Evolutionary conservation across 2,797 vertebrate species (phyloP).

Genomic region (Cyprinodon diabolis): DNA sequence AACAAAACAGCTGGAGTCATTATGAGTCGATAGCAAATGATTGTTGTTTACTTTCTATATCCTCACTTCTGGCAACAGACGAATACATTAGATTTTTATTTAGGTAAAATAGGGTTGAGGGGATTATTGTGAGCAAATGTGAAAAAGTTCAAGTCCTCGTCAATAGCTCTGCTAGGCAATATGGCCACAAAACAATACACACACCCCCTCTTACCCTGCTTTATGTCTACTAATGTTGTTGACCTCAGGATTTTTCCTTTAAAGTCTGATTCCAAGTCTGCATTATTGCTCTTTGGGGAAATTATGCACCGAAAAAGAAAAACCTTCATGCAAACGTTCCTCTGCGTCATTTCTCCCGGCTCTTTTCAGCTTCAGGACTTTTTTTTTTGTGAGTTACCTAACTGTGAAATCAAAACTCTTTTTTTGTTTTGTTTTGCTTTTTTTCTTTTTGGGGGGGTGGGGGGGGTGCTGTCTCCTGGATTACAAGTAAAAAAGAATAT

Average conservation of each 20-base stretch:
- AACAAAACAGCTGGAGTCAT: no score
- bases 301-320: slow-evolving; percentile 25
- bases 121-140: background rate
- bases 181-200: slow-evolving; percentile 60
- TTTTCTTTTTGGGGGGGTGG: no score
- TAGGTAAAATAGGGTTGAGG: background rate
- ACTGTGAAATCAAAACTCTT: slow-evolving; percentile 12
- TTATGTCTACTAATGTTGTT: slow-evolving; percentile 34
- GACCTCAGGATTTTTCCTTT: slow-evolving; percentile 51
- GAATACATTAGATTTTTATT: background rate
- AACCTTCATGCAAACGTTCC: slow-evolving; percentile 29
- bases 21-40: no score
- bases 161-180: background rate
- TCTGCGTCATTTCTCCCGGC: slow-evolving; percentile 15
- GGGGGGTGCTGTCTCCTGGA: background rate
- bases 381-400: slow-evolving; percentile 21
- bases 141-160: background rate
- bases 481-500: slow-evolving; percentile 23
- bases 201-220: background rate
- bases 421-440: background rate
- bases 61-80: background rate
- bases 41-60: no score
- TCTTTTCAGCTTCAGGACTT: slow-evolving; percentile 13
- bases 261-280: slow-evolving; percentile 33
- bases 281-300: slow-evolving; percentile 36